Evolutionary conservation across 1,140 invertebrate species (phyloP).

Genomic region (Diachasma alloeum): DNA sequence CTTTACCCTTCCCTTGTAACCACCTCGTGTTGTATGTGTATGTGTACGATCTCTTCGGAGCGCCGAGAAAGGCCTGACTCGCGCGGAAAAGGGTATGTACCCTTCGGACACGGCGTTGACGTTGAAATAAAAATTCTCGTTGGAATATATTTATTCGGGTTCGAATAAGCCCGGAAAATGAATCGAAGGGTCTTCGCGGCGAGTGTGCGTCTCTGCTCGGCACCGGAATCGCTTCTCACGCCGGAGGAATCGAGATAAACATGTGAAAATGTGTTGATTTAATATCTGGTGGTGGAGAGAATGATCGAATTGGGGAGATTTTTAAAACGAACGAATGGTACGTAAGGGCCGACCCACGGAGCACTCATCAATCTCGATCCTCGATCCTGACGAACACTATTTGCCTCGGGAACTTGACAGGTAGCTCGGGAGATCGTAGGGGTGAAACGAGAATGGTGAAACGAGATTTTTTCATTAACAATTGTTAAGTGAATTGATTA

Average conservation of each 20-base stretch:
- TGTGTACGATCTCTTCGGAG: neutral
- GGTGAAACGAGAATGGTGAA: too few relatives aligned
- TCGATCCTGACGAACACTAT: neutral
- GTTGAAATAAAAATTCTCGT: neutral
- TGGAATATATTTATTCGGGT: neutral
- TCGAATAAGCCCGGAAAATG: neutral
- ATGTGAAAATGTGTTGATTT: neutral
- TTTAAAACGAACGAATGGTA: neutral
- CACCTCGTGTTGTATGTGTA: neutral
- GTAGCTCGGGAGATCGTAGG: neutral
- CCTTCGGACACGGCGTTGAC: neutral
- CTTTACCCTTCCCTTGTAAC: neutral
- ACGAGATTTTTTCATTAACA: too few relatives aligned
- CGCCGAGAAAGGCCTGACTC: neutral
- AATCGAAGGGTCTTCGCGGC: neutral
- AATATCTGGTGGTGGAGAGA: neutral
- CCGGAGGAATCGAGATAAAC: neutral
- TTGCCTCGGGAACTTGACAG: neutral
- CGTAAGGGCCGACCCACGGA: neutral
- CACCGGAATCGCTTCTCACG: too few relatives aligned
- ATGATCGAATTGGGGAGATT: neutral
- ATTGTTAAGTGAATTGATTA: too few relatives aligned
- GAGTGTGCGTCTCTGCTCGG: too few relatives aligned
- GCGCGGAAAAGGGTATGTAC: neutral
- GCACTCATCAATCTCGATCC: neutral